A percentile compares a stretch with the other conserved stretches of the same genome.
Evolutionary conservation across 2,888 invertebrate genomes (phyloP).

Genomic region (Drosophila kokeensis): DNA sequence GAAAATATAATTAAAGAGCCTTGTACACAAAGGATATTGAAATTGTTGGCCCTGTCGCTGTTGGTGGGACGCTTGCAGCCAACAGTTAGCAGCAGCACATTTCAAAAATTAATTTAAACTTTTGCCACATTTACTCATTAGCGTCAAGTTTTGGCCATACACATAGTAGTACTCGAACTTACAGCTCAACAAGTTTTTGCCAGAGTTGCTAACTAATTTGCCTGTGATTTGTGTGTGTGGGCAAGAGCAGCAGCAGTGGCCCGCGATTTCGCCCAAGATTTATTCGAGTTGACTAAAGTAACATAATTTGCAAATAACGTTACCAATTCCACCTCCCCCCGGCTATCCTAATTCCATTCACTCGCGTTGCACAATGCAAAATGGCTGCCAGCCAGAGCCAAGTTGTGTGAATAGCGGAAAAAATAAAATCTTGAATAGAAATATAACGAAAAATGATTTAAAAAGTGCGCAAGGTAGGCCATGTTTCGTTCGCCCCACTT

Average conservation of each 20-base stretch:
- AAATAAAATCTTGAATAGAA: slow-evolving; percentile 22
- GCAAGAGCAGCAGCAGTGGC: slow-evolving; percentile 21
- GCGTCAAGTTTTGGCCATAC: slow-evolving; percentile 59
- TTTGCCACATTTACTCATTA: slow-evolving; percentile 78
- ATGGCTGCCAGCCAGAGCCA: slow-evolving; percentile 39
- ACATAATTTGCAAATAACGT: slow-evolving; percentile 72
- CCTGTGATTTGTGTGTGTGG: slow-evolving; percentile 67
- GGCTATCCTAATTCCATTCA: slow-evolving; percentile 13
- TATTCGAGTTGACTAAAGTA: slow-evolving; percentile 74
- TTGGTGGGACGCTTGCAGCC: slow-evolving; percentile 12
- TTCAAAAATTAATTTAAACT: slow-evolving; percentile 76
- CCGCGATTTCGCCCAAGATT: slow-evolving; percentile 56
- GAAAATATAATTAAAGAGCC: slow-evolving; percentile 57
- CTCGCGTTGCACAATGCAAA: slow-evolving; percentile 47
- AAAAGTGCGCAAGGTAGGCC: slow-evolving; percentile 59
- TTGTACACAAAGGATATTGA: slow-evolving; percentile 55
- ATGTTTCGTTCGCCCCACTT: slow-evolving; percentile 9
- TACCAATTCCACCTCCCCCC: slow-evolving; percentile 16
- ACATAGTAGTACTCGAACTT: slow-evolving; percentile 45
- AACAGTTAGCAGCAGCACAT: slow-evolving; percentile 38
- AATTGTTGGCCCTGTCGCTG: slow-evolving; percentile 32
- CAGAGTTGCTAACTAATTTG: slow-evolving; percentile 64
- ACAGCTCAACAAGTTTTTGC: slow-evolving; percentile 70
- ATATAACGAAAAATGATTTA: slow-evolving; percentile 57
- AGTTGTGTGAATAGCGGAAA: slow-evolving; percentile 5